Base-by-base conservation (phyloP, 92 coral and sea anemone species). In the Phenganax marumi region DNA sequence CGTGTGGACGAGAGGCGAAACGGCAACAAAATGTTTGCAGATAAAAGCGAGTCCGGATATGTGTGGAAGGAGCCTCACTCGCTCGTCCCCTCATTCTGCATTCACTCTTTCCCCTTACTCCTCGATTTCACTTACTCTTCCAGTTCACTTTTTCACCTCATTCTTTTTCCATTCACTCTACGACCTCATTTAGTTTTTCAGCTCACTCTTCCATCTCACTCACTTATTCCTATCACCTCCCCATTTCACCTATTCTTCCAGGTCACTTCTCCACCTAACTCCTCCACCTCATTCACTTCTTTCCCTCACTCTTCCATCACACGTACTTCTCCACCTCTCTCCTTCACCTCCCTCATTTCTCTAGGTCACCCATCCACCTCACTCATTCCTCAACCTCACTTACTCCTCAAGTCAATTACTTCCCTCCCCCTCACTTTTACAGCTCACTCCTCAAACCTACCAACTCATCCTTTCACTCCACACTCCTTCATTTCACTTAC, bases 81-180 rank as follows among this genome's bases (percentile, higher is more conserved):
- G 43, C 43, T 33, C 43, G 43, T 33, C 2, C 43, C 43, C 43
- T 33, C 43, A 33, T 86, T 81, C 72, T 74, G 71, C 60, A 73
- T 21, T 72, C 63, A 51, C n/a, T 62, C 50, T 39, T 39, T 75
- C 72, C 17, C 81, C 22, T 21, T 57, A 65, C 61, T 52, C 62
- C 3, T 66, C 8, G 9, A 11, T 66, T 66, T 52, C 61, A 65
- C 81, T 52, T n/a, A 58, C 86, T 23, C 50, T 68, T 16, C 70
- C 70, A 24, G 85, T 68, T 56, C 89, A 73, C 26, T 85, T 73
- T 24, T 81, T 81, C 61, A 79, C 74, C 49, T 80, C 47, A 73
- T 18, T 60, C n/a, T 21, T 23, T 48, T 19, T 75, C 81, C 58
- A 63, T 75, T 52, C 81, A 65, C 33, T 21, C 62, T 25, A 18